phyloP scores from a whole-genome alignment of 2,113 vertebrate genomes.

The Danionella cerebrum region DNA sequence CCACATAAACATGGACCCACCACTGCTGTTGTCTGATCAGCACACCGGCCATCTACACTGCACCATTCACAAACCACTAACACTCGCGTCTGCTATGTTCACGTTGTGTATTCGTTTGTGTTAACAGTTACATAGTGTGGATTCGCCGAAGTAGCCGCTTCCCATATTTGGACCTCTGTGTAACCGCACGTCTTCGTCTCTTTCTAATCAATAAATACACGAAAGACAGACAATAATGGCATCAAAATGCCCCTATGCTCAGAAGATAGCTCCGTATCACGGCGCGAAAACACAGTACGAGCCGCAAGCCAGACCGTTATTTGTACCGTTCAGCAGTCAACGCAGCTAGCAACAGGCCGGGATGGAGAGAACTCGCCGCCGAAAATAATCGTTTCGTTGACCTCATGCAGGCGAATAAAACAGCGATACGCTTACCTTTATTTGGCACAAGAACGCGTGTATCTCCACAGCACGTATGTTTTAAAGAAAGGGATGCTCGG shows the following conservation, averaged over 20 bases:
- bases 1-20: constrained; percentile 4
- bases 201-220: neutral
- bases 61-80: neutral
- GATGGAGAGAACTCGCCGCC: constrained; percentile 25
- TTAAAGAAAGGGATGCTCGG: constrained; percentile 18
- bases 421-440: constrained; percentile 21
- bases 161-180: neutral
- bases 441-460: neutral
- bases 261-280: neutral
- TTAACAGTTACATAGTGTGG: neutral
- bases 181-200: neutral
- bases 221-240: neutral
- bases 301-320: constrained; percentile 35
- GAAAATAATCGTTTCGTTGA: constrained; percentile 11
- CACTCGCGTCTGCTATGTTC: neutral
- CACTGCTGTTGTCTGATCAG: neutral
- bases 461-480: constrained; percentile 14
- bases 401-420: neutral
- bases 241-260: neutral
- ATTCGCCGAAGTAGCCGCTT: neutral
- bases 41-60: neutral
- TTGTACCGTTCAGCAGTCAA: constrained; percentile 8
- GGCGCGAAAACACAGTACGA: constrained; percentile 6
- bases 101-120: neutral
- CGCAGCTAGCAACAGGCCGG: constrained; percentile 47